A percentile compares a stretch with the other conserved stretches of the same genome.
These are phyloP conservation scores for Stenotaenia linearis DNA, from an alignment of 2,888 invertebrate species.

Conservation along the genomic window DNA sequence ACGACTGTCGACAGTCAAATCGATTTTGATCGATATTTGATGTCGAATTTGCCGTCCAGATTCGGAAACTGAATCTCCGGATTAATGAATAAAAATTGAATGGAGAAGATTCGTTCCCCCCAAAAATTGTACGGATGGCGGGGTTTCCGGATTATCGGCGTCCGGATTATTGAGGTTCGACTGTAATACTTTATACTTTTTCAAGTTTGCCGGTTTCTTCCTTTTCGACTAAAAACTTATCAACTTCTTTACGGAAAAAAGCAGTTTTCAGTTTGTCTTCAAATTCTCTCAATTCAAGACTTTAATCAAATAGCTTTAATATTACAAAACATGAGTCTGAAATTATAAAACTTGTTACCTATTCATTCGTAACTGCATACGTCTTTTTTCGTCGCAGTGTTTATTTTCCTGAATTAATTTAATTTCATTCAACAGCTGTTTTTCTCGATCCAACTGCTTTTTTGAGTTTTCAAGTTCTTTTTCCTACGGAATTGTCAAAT, in stretches of 20 bases:
- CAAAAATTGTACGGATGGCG: no score
- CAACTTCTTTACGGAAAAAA: background rate
- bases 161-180: no score
- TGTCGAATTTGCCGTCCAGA: no score
- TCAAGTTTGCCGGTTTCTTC: background rate
- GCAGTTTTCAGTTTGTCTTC: background rate
- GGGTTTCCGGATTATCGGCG: no score
- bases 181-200: no score
- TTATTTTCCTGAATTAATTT: background rate
- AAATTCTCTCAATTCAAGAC: background rate
- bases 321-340: background rate
- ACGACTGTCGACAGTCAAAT: no score
- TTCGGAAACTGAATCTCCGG: no score
- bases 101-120: no score
- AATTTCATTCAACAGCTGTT: constrained; percentile 2
- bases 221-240: background rate
- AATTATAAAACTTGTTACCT: background rate
- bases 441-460: background rate
- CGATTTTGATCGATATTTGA: no score
- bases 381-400: background rate
- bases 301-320: background rate
- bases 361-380: background rate
- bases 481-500: background rate
- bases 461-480: background rate
- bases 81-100: no score